Base-by-base conservation (phyloP, 2,797 vertebrate genomes). In the Mus minutoides region DNA sequence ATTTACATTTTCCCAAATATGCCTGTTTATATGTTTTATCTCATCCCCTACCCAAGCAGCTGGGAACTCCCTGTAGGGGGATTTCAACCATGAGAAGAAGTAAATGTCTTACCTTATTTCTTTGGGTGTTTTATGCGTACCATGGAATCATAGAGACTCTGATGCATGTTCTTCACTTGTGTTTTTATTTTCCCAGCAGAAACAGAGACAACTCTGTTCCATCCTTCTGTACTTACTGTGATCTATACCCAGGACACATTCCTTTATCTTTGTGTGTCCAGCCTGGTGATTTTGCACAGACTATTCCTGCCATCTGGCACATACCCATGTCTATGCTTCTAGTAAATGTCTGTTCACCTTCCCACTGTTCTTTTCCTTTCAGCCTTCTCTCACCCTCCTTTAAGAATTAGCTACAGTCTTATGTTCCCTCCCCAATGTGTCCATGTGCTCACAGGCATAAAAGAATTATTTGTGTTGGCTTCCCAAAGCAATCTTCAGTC, bases 1-100 rank as follows among this genome's bases (percentile, higher is more conserved):
- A 97, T 96, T 95, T 91, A 97, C 64, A 26, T 94, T 91, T 97
- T 90, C 76, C 93, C 95, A 98, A 97, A 95, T 96, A 96, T 52
- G 73, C 93, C 79, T 73, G 82, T 96, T 97, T 97, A 75, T 88
- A 95, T 97, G 96, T 97, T 97, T 96, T 82, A 88, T 90, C 80
- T 86, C 94, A 96, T 90, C 52, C 43, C 76, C 4, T 0, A 88
- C 79, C 88, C 10, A 64, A 77, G 62, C 34, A 94, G 40, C 80
- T 92, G 71, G 14, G 11, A 67, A 26, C 1, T 46, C 8, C 40
- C 71, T 85, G 26, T 60, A 86, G 46, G 52, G 56, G 80, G 34
- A 79, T 34, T 24, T 4, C 24, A 64, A 40, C 56, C 75, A 77
- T 52, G 37, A 92, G 80, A 90, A 78, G 26, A 76, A 93, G 79